Conservation (phyloP, 2,113 vertebrate species). For the Entosphenus tridentatus region DNA sequence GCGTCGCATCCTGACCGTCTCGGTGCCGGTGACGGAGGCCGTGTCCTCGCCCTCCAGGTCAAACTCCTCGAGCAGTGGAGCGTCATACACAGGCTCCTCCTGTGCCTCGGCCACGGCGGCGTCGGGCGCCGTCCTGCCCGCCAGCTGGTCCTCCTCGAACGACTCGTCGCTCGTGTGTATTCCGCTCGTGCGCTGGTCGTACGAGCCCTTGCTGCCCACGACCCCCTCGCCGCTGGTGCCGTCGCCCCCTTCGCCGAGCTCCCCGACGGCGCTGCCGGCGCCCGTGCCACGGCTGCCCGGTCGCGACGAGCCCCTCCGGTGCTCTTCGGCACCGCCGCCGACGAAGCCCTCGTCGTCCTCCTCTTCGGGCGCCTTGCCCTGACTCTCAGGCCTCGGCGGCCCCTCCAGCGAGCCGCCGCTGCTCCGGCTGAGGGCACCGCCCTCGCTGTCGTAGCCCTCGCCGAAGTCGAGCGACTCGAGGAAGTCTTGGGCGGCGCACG, state of each 20-base stretch:
- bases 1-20: background rate
- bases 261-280: background rate
- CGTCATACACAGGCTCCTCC: background rate
- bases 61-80: constrained; percentile 3
- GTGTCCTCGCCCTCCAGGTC: constrained; percentile 5
- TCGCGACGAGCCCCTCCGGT: background rate
- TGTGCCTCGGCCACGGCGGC: background rate
- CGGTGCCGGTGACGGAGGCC: background rate
- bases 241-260: background rate
- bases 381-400: background rate
- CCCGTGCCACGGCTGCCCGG: background rate
- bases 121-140: too few relatives aligned
- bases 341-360: constrained; percentile 47
- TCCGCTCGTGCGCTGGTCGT: background rate
- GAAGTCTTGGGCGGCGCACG: constrained; percentile 54
- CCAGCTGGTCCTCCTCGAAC: background rate
- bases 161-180: background rate
- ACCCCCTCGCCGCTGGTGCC: too few relatives aligned
- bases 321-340: background rate
- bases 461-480: constrained; percentile 61
- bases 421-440: constrained; percentile 34
- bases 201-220: background rate
- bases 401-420: constrained; percentile 48
- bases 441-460: constrained; percentile 24
- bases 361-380: constrained; percentile 15